Evolutionary conservation across 2,113 vertebrate species (phyloP).

Genomic region (Eudyptes chrysolophus): DNA sequence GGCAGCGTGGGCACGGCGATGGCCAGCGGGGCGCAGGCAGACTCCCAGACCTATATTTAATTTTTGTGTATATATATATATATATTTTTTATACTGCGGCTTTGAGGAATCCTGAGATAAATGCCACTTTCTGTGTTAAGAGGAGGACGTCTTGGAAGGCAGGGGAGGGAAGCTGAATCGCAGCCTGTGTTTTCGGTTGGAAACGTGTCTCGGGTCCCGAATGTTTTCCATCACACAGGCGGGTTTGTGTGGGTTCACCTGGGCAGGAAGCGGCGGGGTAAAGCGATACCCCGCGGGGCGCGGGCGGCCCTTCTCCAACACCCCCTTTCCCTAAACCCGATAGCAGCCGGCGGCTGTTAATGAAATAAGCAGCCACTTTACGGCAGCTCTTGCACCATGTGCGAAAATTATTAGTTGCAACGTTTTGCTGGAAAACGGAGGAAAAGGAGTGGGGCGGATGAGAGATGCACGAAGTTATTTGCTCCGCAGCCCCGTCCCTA

Average conservation of each 20-base stretch:
- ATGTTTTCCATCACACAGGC: conserved; percentile 14
- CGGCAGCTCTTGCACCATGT: conserved; percentile 37
- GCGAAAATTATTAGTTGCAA: conserved; percentile 44
- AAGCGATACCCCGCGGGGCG: conserved; percentile 47
- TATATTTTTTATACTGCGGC: neutral
- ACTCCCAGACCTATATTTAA: neutral
- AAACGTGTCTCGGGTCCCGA: neutral
- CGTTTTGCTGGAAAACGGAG: neutral
- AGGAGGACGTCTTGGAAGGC: neutral
- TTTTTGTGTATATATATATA: neutral
- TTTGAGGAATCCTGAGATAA: conserved; percentile 8
- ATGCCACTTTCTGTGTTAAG: neutral
- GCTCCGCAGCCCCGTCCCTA: neutral
- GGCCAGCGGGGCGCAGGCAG: neutral
- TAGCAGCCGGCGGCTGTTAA: neutral
- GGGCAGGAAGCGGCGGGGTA: conserved; percentile 55
- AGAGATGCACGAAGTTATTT: neutral
- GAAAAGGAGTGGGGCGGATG: neutral
- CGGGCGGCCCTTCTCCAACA: conserved; percentile 8
- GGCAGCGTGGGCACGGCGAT: rapidly evolving
- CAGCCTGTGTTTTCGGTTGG: conserved; percentile 18
- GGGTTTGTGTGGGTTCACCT: conserved; percentile 65
- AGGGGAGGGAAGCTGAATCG: neutral
- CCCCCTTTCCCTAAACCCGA: conserved; percentile 39
- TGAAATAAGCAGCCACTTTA: conserved; percentile 58